Base-by-base conservation (phyloP, 1,140 invertebrate genomes). In the Pararge aegeria region DNA sequence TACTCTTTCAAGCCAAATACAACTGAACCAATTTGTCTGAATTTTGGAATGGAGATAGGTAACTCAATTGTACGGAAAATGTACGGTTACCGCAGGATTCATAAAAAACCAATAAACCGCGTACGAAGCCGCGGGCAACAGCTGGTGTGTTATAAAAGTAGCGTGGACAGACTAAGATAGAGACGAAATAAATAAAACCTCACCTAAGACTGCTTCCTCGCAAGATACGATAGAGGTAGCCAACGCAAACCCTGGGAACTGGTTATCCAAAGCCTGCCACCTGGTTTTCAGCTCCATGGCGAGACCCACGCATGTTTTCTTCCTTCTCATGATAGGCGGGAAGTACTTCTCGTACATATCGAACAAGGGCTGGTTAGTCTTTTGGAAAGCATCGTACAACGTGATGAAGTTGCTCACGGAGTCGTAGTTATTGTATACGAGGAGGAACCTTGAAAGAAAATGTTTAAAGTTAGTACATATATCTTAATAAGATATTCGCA, bases 271-370 rank as follows among this genome's bases (percentile, higher is more conserved):
- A 0, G 50, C 30, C 2, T 74, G 68, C 84, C 75, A 82, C 57
- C 93, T 90, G 46, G 91, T 82, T 66, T 96, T 90, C 64, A 97
- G 90, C 86, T 97, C 95, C 62, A 96, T 92, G 44, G 95, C 94
- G 61, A 98, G 89, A 20, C 96, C 96, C 16, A 98, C 97, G 78
- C 97, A 98, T 18, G 96, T 97, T 80, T 97, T 93, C 80, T 96
- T 94, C 69, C 94, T 92, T 1, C 92, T 83, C 44, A 93, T 93
- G 54, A 98, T 95, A n/a, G 93, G 92, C 50, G 96, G 94, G 51
- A 93, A 85, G 80, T 97, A 97, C 66, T 62, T 67, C 30, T 71
- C 60, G 64, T 78, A 89, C 15, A 83, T 64, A 1, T 71, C 68
- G 55, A 64, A 71, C n/a, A 87, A 64, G n/a, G 70, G 67, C 4